Conservation (phyloP, 2,888 invertebrate species). For the Tetanocera ferruginea region DNA sequence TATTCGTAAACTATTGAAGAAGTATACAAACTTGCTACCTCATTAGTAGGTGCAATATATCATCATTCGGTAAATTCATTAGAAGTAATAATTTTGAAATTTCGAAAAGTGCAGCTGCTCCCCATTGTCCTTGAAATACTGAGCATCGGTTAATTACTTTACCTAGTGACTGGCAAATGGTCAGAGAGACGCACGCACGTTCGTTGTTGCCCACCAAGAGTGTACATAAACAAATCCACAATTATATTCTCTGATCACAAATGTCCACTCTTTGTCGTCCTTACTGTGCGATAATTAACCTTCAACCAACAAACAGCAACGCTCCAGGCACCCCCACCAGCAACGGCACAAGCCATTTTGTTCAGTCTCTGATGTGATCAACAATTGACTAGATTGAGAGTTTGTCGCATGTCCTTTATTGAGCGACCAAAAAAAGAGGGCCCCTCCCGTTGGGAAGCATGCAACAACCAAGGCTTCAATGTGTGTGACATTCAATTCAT, state of each 20-base stretch:
- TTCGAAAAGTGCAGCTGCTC: not conserved
- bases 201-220: conserved; percentile 24
- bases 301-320: conserved; percentile 5
- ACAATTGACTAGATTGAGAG: conserved; percentile 7
- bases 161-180: not conserved
- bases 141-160: too few relatives aligned
- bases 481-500: conserved; percentile 1
- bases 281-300: conserved; percentile 35
- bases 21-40: too few relatives aligned
- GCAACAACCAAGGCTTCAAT: not conserved
- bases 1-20: not conserved
- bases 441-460: conserved; percentile 11
- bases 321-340: not conserved
- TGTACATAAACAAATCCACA: not conserved
- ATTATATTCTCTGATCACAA: not conserved
- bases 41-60: too few relatives aligned
- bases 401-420: not conserved
- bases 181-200: conserved; percentile 12
- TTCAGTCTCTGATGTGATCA: conserved; percentile 29
- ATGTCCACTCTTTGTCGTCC: not conserved
- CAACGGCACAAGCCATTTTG: not conserved
- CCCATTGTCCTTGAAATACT: too few relatives aligned
- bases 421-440: not conserved
- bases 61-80: not conserved
- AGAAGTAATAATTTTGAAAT: not conserved